A percentile compares a stretch with the other conserved stretches of the same genome.
Evolutionary conservation across 1,140 invertebrate genomes (phyloP).

Genomic region (Zaprionus kolodkinae): DNA sequence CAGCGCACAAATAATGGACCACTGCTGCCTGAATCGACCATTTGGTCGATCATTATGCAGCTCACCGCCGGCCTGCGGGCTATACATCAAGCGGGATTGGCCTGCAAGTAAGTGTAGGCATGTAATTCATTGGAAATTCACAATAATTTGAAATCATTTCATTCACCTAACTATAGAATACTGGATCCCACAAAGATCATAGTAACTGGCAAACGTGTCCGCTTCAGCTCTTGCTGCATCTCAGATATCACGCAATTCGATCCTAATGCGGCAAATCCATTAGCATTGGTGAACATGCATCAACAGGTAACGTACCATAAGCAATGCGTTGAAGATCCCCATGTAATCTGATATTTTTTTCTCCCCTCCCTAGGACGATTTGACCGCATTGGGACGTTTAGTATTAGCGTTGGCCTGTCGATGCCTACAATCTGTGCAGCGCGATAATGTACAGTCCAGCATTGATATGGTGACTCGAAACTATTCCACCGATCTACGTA

Average conservation of each 20-base stretch:
- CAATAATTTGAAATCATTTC: neutral
- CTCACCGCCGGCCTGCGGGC: constrained; percentile 96
- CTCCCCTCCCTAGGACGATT: constrained; percentile 90
- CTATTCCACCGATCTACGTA: constrained; percentile 96
- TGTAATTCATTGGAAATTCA: neutral
- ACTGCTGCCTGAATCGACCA: constrained; percentile 93
- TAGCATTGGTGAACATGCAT: constrained; percentile 90
- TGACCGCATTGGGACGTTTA: constrained; percentile 95
- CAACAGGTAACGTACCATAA: constrained; percentile 85
- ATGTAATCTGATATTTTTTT: too few species aligned
- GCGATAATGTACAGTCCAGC: constrained; percentile 93
- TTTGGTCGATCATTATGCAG: constrained; percentile 98
- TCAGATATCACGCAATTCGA: constrained; percentile 94
- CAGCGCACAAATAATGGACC: constrained; percentile 87
- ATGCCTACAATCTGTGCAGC: constrained; percentile 93
- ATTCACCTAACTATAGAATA: constrained; percentile 85
- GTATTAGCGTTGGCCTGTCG: constrained; percentile 96
- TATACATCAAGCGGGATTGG: constrained; percentile 93
- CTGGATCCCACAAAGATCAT: constrained; percentile 97
- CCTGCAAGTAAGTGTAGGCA: constrained; percentile 86
- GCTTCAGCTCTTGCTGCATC: constrained; percentile 93
- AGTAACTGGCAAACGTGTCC: constrained; percentile 89
- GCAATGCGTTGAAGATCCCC: neutral
- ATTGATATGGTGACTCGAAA: constrained; percentile 94
- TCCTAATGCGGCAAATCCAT: constrained; percentile 85